These are phyloP conservation scores for Willisornis vidua DNA, from an alignment of 2,113 vertebrate genomes.

Conservation along the genomic window DNA sequence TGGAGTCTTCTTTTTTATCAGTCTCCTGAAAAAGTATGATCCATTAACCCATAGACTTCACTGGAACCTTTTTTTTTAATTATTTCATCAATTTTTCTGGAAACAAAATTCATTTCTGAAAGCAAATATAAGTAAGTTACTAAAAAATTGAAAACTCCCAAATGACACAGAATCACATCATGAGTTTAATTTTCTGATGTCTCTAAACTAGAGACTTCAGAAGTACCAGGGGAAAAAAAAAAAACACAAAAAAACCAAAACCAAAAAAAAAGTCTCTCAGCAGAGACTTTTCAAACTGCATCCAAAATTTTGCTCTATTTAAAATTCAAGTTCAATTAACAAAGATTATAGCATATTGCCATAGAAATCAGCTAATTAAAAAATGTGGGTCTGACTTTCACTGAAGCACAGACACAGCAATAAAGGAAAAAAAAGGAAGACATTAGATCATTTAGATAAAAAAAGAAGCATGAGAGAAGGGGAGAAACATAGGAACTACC, in stretches of 20 bases:
- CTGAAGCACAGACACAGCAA: not conserved
- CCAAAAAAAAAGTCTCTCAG: not conserved
- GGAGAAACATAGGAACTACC: not conserved
- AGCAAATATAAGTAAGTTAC: not conserved
- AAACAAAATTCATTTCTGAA: not conserved
- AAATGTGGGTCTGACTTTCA: not conserved
- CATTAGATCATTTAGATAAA: not conserved
- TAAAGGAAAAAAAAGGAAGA: not conserved
- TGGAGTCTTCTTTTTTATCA: not conserved
- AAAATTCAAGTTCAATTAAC: not conserved
- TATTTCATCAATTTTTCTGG: not conserved
- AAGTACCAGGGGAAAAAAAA: not conserved
- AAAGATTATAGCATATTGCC: not conserved
- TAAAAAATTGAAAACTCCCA: not conserved
- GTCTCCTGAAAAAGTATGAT: not conserved
- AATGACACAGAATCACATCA: not conserved
- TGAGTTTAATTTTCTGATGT: not conserved
- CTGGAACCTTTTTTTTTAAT: accelerated
- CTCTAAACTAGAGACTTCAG: not conserved
- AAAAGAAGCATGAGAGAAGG: not conserved
- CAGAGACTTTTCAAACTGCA: not conserved
- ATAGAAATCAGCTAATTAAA: not conserved
- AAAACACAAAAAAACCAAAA: too few species aligned
- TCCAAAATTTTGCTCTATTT: not conserved
- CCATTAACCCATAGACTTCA: not conserved